Evolutionary conservation across 2,113 vertebrate species (phyloP).

Genomic region (Aphelocoma coerulescens): DNA sequence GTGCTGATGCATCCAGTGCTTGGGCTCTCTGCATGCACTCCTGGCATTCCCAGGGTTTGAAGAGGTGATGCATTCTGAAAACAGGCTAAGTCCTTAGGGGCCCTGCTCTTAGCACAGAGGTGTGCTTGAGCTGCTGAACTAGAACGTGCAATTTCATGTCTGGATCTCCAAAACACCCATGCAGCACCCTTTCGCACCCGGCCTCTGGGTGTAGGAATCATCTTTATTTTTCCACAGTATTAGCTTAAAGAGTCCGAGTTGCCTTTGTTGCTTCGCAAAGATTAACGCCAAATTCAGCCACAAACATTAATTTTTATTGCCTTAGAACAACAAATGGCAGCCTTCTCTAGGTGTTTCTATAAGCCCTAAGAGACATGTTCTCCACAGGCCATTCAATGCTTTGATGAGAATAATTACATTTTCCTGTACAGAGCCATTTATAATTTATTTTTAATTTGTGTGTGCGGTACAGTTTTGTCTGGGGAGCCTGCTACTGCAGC

Average conservation of each 20-base stretch:
- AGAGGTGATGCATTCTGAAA: not conserved
- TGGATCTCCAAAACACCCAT: not conserved
- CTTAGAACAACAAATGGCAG: not conserved
- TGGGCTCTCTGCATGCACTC: fast-evolving
- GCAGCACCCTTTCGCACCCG: not conserved
- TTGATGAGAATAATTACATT: not conserved
- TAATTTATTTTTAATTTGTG: conserved; percentile 38
- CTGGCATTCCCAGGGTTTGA: not conserved
- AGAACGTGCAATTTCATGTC: not conserved
- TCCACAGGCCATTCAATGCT: not conserved
- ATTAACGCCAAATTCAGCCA: not conserved
- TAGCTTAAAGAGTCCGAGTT: not conserved
- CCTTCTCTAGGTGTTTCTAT: not conserved
- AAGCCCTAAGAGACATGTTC: not conserved
- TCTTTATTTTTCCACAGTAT: not conserved
- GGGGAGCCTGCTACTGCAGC: not conserved
- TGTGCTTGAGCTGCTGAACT: not conserved
- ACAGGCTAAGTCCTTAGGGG: not conserved
- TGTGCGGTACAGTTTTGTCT: not conserved
- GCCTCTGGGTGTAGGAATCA: not conserved
- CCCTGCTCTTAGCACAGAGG: not conserved
- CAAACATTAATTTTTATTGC: not conserved
- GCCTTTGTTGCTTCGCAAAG: not conserved
- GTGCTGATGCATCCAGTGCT: not conserved
- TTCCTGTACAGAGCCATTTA: not conserved